These are phyloP conservation scores for Lampris incognitus DNA, from an alignment of 2,113 vertebrate species.

Conservation along the genomic window DNA sequence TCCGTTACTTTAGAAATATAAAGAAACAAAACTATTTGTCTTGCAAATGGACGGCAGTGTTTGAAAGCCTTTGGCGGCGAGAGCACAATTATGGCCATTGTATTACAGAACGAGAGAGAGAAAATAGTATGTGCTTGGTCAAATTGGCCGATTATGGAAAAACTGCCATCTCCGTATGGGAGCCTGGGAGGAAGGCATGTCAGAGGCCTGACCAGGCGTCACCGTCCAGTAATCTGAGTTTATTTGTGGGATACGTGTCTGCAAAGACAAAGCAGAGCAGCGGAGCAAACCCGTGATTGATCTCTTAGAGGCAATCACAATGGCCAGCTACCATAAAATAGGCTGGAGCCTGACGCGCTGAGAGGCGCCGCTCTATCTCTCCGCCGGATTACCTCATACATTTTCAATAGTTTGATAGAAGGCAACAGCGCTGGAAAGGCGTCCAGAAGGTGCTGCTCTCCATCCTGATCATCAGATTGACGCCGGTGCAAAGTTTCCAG, in stretches of 20 bases:
- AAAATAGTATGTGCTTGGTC: constrained; percentile 36
- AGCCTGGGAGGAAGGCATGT: constrained; percentile 10
- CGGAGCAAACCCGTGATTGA: constrained; percentile 53
- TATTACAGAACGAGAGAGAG: not conserved
- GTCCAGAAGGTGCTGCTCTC: too few species aligned
- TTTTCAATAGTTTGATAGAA: too few species aligned
- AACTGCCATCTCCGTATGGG: constrained; percentile 28
- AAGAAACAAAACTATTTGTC: constrained; percentile 58
- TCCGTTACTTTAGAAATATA: constrained; percentile 61
- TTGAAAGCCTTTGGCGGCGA: not conserved
- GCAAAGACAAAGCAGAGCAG: constrained; percentile 30
- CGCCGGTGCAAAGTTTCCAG: too few species aligned
- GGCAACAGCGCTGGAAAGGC: too few species aligned
- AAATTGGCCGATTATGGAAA: constrained; percentile 56
- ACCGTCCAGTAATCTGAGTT: constrained; percentile 52
- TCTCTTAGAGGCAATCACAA: constrained; percentile 70
- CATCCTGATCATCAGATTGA: too few species aligned
- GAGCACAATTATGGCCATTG: constrained; percentile 43
- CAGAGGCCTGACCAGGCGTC: not conserved
- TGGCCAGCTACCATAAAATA: constrained; percentile 69
- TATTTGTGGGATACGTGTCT: constrained; percentile 64
- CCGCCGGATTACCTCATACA: constrained; percentile 27
- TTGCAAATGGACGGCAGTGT: constrained; percentile 45
- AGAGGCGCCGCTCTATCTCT: not conserved
- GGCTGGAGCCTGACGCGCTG: constrained; percentile 1